Base-by-base conservation (phyloP, 2,113 vertebrate species). In the Hyla sarda region DNA sequence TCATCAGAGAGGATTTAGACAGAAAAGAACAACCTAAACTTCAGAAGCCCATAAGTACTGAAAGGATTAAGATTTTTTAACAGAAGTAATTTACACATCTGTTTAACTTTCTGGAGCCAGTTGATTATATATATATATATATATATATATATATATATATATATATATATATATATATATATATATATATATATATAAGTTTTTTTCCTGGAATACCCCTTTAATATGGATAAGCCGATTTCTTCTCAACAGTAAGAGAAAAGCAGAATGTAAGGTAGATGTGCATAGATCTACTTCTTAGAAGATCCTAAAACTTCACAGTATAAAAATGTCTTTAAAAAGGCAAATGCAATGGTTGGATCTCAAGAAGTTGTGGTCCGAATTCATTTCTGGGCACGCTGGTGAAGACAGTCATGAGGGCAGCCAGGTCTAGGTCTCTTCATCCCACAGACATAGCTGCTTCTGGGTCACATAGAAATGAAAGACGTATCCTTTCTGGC, bases 401-500 rank as follows among this genome's bases (percentile, higher is more conserved):
- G 69, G 62, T 32, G 48, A 14, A 82, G 34, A 48, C 1, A 47
- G 16, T 23, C 28, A 17, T 5, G 1, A 32, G 3, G 52, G 48
- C 2, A 14, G 13, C 6, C 16, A 4, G 17, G 13, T 87, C 91
- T 97, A 99, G 30, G 96, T 93, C 62, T 98, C 98, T 88, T 98
- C 98, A 0, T 99, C 97, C 98, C 98, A 99, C 45, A 98, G 95
- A 69, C 98, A 99, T 0, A 99, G 95, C 90, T 97, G 97, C 89
- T 96, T 96, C 86, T 96, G 97, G 0, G 97, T 93, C 84, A 97
- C 97, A 0, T 95, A 96, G 90, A 95, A 99, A 48, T 96, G 90
- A 1, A 99, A 99, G 88, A 92, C 92, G 92, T 97, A 99, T 90
- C 92, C 96, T 90, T 99, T 98, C 92, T 96, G 97, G 94, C 98